These are phyloP conservation scores for Scaptomyza flava DNA, from an alignment of 2,888 invertebrate genomes.

Conservation along the genomic window DNA sequence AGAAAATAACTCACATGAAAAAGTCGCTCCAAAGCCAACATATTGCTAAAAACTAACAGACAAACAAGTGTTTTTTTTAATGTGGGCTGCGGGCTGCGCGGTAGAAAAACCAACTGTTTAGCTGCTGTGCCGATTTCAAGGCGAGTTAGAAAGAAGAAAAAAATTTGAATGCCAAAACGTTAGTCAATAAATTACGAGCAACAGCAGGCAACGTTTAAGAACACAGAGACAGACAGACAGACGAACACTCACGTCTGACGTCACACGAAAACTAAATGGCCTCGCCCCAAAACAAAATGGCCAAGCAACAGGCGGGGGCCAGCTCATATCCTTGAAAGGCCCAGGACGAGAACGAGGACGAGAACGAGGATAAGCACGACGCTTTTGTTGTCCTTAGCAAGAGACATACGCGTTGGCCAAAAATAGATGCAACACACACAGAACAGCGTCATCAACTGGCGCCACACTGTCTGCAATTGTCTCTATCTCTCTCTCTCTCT, in stretches of 20 bases:
- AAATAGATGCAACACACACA: conserved; percentile 6
- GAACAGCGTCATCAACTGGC: conserved; percentile 20
- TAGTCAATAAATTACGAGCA: conserved; percentile 26
- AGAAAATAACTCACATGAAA: not conserved
- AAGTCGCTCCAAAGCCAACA: not conserved
- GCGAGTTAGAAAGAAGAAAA: not conserved
- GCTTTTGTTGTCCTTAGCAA: conserved; percentile 16
- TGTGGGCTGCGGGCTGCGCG: not conserved
- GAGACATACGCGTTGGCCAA: not conserved
- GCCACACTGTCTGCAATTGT: conserved; percentile 28
- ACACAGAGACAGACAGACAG: no score
- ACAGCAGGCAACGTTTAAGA: conserved; percentile 28
- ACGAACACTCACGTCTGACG: conserved; percentile 33
- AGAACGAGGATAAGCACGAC: not conserved
- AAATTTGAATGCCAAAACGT: conserved; percentile 25
- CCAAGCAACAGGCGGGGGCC: conserved; percentile 45
- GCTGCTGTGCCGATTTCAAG: conserved; percentile 4
- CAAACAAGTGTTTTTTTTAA: conserved; percentile 12
- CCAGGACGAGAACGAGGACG: conserved; percentile 31
- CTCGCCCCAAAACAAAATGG: conserved; percentile 20
- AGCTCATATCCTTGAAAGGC: conserved; percentile 44
- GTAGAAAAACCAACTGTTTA: not conserved
- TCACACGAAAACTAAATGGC: conserved; percentile 41
- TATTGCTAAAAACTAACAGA: not conserved
- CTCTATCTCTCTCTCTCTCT: not conserved